Base-by-base conservation (phyloP, 2,797 vertebrate genomes). In the Pelochelys cantorii region DNA sequence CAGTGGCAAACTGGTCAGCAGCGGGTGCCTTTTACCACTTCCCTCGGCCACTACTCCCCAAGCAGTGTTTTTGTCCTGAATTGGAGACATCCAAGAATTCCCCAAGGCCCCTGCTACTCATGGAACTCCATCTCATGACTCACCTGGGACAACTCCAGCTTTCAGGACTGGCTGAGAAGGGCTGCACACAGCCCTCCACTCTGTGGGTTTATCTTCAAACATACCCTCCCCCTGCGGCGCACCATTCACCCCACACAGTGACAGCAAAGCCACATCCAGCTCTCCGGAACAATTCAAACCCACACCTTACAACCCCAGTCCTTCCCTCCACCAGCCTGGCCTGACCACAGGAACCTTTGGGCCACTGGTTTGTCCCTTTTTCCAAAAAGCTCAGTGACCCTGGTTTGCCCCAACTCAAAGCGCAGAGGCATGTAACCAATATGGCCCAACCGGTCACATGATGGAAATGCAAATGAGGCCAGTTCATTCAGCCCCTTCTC, bases 271-370 rank as follows among this genome's bases (percentile, higher is more conserved):
- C 68, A 71, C 68, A 11, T 34, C 68, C 20, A 5, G 5, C 5
- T 22, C 10, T 11, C 68, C 5, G 68, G 11, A 71, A 71, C 18
- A 71, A 71, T 37, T 22, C 65, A 34, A 10, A 22, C 11, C 37
- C 5, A 23, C 5, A 23, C 18, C 2, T 71, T 11, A 22, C n/a
- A 68, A 10, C 17, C 5, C n/a, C 5, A 4, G 18, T 9, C 17
- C 18, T 18, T 71, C 18, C 9, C 22, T 22, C 65, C 65, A 71
- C 7, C 65, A 18, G 42, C 42, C 42, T 42, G 42, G 42, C 42
- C 42, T 34, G 65, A n/a, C 65, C 22, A 18, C 65, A 71, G 10
- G 20, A n/a, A 71, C n/a, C 9, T 5, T 22, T 11, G 65, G n/a
- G n/a, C 37, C 65, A 37, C 9, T 22, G n/a, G 22, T 71, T 37